Percentiles rank a stretch among this genome's conserved stretches.
phyloP scores from a whole-genome alignment of 1,140 invertebrate genomes.

The Pteromalus puparum region DNA sequence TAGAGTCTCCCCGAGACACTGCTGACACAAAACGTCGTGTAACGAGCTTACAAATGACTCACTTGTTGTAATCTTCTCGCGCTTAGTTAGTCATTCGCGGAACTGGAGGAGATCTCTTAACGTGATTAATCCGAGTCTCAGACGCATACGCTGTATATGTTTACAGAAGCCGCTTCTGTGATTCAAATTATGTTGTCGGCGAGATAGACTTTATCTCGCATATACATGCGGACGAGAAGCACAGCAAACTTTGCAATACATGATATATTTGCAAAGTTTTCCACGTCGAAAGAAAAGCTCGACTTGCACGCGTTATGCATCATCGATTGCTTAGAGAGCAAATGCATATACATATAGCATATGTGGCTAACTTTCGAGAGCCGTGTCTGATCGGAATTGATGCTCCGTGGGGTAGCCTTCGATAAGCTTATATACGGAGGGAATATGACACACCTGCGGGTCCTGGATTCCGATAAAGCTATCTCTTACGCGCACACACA shows the following conservation, averaged over 20 bases:
- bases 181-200: background rate
- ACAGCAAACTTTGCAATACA: background rate
- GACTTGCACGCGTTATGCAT: background rate
- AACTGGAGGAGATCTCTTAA: conserved; percentile 1
- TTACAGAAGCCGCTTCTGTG: conserved; percentile 6
- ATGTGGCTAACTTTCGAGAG: background rate
- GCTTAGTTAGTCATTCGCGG: conserved; percentile 12
- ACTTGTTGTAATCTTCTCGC: background rate
- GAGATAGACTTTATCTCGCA: background rate
- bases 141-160: background rate
- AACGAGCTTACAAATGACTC: conserved; percentile 6
- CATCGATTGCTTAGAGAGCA: background rate
- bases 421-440: conserved; percentile 16
- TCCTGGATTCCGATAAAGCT: conserved; percentile 36
- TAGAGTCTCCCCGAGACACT: background rate
- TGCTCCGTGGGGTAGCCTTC: conserved; percentile 13
- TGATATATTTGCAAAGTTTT: background rate
- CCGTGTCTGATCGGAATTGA: background rate
- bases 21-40: background rate
- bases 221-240: background rate
- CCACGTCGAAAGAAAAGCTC: background rate
- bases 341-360: too few species aligned
- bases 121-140: background rate
- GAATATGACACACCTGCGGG: conserved; percentile 27
- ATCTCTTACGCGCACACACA: too few species aligned